Conservation (phyloP, 2,888 invertebrate genomes). For the Rotaria socialis region DNA sequence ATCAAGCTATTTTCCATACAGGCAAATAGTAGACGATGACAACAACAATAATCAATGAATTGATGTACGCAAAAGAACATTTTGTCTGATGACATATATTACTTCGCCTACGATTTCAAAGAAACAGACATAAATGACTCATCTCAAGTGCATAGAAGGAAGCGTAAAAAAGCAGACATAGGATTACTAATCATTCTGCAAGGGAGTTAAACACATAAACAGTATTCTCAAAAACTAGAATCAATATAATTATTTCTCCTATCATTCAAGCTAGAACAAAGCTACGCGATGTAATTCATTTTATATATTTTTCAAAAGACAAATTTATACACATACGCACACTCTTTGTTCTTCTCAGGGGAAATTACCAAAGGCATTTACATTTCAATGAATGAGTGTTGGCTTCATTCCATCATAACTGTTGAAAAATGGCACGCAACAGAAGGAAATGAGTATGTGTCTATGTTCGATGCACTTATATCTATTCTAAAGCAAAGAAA, state of each 20-base stretch:
- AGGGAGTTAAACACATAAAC: not conserved
- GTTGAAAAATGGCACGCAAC: not conserved
- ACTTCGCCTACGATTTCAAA: not conserved
- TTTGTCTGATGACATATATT: not conserved
- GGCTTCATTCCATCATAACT: not conserved
- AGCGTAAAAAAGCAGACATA: not conserved
- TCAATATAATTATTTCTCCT: not conserved
- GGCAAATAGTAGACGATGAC: not conserved
- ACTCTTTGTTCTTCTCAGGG: not conserved
- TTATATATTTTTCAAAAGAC: not conserved
- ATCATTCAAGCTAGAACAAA: not conserved
- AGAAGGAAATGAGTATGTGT: not conserved
- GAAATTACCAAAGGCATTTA: slow-evolving; percentile 12
- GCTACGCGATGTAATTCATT: not conserved
- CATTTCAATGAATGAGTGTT: slow-evolving; percentile 5
- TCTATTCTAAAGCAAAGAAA: not conserved
- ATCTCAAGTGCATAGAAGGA: not conserved
- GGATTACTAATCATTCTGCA: not conserved
- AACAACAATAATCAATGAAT: not conserved
- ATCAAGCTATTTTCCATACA: not conserved
- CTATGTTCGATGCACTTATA: not conserved
- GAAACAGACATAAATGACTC: not conserved
- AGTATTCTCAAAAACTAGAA: not conserved
- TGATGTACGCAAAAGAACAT: not conserved
- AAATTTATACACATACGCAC: not conserved